Evolutionary conservation across 2,797 vertebrate genomes (phyloP), one percentile per base, ranked within the genome.

Genomic region (Crypturellus tataupa): DNA sequence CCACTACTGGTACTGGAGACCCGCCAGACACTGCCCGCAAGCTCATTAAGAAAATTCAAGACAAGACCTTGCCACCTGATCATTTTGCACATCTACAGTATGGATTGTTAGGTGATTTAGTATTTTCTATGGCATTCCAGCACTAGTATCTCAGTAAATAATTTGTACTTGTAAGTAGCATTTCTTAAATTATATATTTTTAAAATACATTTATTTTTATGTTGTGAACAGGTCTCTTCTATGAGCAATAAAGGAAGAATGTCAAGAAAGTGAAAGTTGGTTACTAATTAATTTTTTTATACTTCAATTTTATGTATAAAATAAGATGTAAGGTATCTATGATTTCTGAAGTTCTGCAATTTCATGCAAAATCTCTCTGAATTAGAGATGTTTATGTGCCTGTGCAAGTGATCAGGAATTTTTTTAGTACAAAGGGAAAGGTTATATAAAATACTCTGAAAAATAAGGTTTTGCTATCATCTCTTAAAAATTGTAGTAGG

Each of bases 1-100:
- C 99, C 31, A 99, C 99, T 19, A 99, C 99, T 3, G 99, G 99
- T 76, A 98, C 98, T 4, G 99, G 99, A 79, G 99, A 99, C 10
- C 98, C 99, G 8, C 99, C 99, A 3, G 99, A 99, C 94, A 98
- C 98, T 23, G 97, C 99, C 6, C 92, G 98, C 79, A 97, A 98
- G 78, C 99, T 99, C 97, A 98, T 99, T 29, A 99, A 98, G 94
- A 67, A 90, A 87, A 98, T 99, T 92, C 98, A 98, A 85, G 98
- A 98, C 92, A 98, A 96, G 90, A 97, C 96, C 8, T 97, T 99
- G 77, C 95, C 98, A 4, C 49, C 81, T 39, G 98, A 98, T 87
- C 97, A 98, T 95, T 98, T 98, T 3, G 97, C 98, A 87, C 98
- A 99, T 95, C 98, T 99, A 91, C 96, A 94, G 64, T 99, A 99